Base-by-base conservation (phyloP, 2,113 vertebrate genomes). In the Xiphophorus hellerii region DNA sequence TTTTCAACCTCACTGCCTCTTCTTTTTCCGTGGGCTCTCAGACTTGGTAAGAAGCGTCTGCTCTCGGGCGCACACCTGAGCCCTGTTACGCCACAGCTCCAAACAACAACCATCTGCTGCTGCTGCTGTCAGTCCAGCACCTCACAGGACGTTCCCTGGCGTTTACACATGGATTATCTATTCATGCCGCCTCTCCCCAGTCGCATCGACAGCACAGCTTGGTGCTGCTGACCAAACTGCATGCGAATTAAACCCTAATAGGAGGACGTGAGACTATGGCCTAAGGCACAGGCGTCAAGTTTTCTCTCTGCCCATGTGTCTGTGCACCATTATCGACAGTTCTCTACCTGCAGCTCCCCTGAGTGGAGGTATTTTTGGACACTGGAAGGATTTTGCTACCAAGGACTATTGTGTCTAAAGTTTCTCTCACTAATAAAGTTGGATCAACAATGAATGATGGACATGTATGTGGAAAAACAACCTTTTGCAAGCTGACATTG, bases 1-100 rank as follows among this genome's bases (percentile, higher is more conserved):
- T 61, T 71, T 77, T 81, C 84, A 78, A 73, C 73, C 73, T 69
- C 73, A 66, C 72, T 77, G 81, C 68, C 64, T 85, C 67, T 51
- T 83, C 76, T 35, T 58, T 58, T 58, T 81, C 51, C 28, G n/a
- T 68, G 74, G 70, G 79, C 69, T 75, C 72, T 84, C 77, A 78
- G 76, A 71, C 78, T 77, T 37, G 29, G 75, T 51, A 72, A 62
- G 84, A 77, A 82, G 44, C 42, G 64, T 80, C 84, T 80, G 91
- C 90, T 90, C 62, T 76, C 72, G 78, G 88, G 70, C 84, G 58
- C 84, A 81, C 93, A 93, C 94, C 92, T 93, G 94, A 94, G 92
- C 90, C 88, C 88, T 77, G 64, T 88, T 81, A 88, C 60, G 62
- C 81, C 80, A 83, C 82, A 84, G 80, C 89, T 84, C 84, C 73